Base-by-base conservation (phyloP, 2,888 invertebrate species). In the Globia sparganii region DNA sequence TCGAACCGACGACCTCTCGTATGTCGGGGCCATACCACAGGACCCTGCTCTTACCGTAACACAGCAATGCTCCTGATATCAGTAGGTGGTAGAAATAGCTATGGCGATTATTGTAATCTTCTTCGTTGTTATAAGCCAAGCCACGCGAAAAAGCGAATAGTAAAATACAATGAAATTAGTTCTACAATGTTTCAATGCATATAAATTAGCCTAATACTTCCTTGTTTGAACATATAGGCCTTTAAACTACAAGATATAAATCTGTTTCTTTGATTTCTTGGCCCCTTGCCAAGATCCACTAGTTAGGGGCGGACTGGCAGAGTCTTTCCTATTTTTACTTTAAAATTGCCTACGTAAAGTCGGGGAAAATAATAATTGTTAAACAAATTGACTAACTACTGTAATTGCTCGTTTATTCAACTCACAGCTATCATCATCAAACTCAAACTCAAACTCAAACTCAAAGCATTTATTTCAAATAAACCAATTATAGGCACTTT, bases 211-310 rank as follows among this genome's bases (percentile, higher is more conserved):
- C 0, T 64, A 65, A 68, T 59, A 53, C 21, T 83, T 64, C 67
- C 77, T 58, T 28, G 11, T 64, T 43, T 53, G 21, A 49, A 68
- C 40, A 21, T 34, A 15, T 40, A 62, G 49, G 25, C 78, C 62
- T 53, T 37, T 77, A 83, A 83, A 83, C n/a, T 69, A 18, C n/a
- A 21, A 46, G 59, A 66, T 69, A 59, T 53, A 69, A 66, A 80
- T 84, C 78, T 28, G 15, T 78, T 65, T 78, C 56, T 65, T 59
- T 66, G 46, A 56, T 34, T 40, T 46, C 59, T 62, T 80, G 80
- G 80, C 46, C 2, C 13, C 2, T 28, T 21, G 79, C 84, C 80
- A 70, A 78, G 37, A 3, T 15, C 9, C 25, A 25, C 43, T 46
- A 34, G 56, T 65, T 65, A 80, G 65, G 34, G 34, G 21, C 11